Evolutionary conservation across 1,140 invertebrate genomes (phyloP).

Genomic region (Anoplolepis gracilipes): DNA sequence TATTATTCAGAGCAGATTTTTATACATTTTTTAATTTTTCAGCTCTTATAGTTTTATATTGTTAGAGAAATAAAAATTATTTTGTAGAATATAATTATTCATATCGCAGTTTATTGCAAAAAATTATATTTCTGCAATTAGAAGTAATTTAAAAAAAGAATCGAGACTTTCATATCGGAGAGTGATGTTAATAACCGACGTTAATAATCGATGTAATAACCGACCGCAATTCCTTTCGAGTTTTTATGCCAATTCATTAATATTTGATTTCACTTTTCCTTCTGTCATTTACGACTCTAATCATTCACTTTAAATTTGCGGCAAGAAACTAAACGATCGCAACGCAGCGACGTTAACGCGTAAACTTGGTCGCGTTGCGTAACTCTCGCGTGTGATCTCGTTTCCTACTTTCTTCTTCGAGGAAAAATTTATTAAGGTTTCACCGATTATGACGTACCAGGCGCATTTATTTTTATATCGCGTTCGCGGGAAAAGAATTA

Average conservation of each 20-base stretch:
- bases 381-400: constrained; percentile 33
- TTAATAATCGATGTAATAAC: too few species aligned
- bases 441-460: constrained; percentile 40
- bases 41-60: background rate
- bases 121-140: background rate
- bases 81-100: background rate
- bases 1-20: background rate
- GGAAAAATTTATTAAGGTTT: constrained; percentile 54
- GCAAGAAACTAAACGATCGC: constrained; percentile 3
- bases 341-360: background rate
- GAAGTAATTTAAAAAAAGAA: background rate
- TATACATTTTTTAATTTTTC: background rate
- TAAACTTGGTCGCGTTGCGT: constrained; percentile 28
- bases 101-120: background rate
- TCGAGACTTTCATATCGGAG: background rate
- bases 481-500: constrained; percentile 59
- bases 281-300: background rate
- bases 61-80: background rate
- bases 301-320: background rate
- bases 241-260: constrained; percentile 16
- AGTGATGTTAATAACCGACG: background rate
- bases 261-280: background rate
- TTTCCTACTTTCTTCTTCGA: constrained; percentile 49
- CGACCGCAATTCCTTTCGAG: background rate
- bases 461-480: constrained; percentile 36